Evolutionary conservation across 2,113 vertebrate genomes (phyloP).

Genomic region (Potamarius usumacintae): DNA sequence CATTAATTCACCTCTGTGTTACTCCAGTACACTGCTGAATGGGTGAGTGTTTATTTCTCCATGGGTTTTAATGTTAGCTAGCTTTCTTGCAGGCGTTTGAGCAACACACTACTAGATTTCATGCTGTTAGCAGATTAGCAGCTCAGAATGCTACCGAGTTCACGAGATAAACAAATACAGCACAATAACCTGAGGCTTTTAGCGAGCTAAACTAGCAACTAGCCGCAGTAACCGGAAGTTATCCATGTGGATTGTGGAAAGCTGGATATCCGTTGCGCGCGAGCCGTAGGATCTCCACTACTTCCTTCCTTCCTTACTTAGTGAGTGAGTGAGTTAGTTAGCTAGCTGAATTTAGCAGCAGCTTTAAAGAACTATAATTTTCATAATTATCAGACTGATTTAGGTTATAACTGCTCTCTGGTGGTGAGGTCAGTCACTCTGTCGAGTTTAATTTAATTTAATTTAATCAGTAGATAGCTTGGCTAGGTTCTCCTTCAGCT

Average conservation of each 20-base stretch:
- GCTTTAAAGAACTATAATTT: no score
- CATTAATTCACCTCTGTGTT: not conserved
- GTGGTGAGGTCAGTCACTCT: no score
- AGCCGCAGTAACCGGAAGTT: constrained; percentile 18
- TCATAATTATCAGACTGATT: no score
- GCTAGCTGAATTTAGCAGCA: no score
- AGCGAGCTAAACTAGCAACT: not conserved
- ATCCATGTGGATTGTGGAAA: not conserved
- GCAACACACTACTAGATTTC: not conserved
- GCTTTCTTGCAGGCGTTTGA: not conserved
- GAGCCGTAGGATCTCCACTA: not conserved
- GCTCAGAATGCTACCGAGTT: not conserved
- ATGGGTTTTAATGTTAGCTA: constrained; percentile 17
- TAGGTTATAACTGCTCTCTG: no score
- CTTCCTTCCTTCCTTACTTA: not conserved
- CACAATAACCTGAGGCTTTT: not conserved
- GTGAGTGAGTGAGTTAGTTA: not conserved
- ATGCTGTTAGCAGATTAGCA: not conserved
- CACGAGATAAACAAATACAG: not conserved
- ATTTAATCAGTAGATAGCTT: no score
- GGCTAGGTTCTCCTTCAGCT: no score
- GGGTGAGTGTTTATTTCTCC: constrained; percentile 25
- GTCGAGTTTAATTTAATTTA: no score
- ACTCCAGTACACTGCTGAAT: not conserved
- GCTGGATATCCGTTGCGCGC: not conserved